Base-by-base conservation (phyloP, 1,140 invertebrate species). In the Philopotamus ludificatus region DNA sequence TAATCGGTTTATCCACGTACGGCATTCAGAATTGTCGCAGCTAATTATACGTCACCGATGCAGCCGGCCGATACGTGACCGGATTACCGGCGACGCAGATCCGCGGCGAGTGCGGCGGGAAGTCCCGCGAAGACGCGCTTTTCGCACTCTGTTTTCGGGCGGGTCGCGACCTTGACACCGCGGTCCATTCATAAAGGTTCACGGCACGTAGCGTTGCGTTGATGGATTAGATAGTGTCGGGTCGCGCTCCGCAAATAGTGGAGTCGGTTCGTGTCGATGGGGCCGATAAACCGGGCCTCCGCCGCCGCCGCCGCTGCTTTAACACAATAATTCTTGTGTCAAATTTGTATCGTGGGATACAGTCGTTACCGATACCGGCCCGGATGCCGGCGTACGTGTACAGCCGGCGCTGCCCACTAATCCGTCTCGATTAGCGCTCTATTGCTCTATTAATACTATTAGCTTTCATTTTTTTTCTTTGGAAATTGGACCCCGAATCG, bases 321-420 rank as follows among this genome's bases (percentile, higher is more conserved):
- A 39, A 53, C 34, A 51, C 61, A 18, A 25, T 63, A 63, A 63
- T 63, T 63, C 61, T 23, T 47, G 20, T 63, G 61, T 63, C 49
- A 49, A 63, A 63, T 63, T 63, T 63, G 61, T 63, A 26, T 41
- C 61, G 61, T 63, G 61, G 39, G 34, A 63, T 63, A 63, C 18
- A 44, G 39, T 44, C 57, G 23, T 59, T 59, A 42, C 25, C 21
- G 16, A n/a, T 16, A 28, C 54, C 15, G 54, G 44, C 21, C 15
- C 23, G 15, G 28, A 26, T 34, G 12, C 12, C n/a, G n/a, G n/a
- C n/a, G n/a, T n/a, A n/a, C n/a, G n/a, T n/a, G n/a, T n/a, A n/a
- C n/a, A n/a, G n/a, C n/a, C n/a, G n/a, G n/a, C n/a, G n/a, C n/a
- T n/a, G n/a, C n/a, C n/a, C n/a, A n/a, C n/a, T n/a, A n/a, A n/a